Conservation (phyloP, 2,113 vertebrate species). For the Loxodonta africana region DNA sequence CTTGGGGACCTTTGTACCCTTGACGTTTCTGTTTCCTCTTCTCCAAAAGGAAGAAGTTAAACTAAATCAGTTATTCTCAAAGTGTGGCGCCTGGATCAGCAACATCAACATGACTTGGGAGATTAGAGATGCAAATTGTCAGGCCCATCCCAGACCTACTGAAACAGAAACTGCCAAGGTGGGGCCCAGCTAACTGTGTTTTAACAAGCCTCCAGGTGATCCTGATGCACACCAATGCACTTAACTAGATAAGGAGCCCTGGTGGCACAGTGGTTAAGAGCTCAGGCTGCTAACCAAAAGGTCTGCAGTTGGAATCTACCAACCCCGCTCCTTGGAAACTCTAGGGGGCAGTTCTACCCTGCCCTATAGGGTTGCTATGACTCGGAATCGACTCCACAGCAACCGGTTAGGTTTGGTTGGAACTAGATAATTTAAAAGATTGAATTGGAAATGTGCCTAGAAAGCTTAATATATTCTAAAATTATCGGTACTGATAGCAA, state of each 20-base stretch:
- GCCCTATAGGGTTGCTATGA: too few species aligned
- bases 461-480: background rate
- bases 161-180: background rate
- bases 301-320: too few species aligned
- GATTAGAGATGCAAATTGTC: conserved; percentile 18
- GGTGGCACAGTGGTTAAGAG: too few species aligned
- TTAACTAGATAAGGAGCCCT: too few species aligned
- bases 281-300: too few species aligned
- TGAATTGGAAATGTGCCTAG: background rate
- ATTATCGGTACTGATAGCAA: background rate
- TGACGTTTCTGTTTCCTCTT: background rate
- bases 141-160: background rate
- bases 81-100: background rate
- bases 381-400: too few species aligned
- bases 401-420: too few species aligned
- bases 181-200: background rate
- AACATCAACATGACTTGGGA: background rate
- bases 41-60: conserved; percentile 35
- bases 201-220: background rate
- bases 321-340: too few species aligned
- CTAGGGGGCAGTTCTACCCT: too few species aligned
- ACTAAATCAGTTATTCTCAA: background rate
- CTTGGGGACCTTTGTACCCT: background rate
- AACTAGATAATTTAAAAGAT: background rate
- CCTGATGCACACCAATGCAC: background rate